phyloP scores from a whole-genome alignment of 2,888 invertebrate species.

The Catocala fraxini region DNA sequence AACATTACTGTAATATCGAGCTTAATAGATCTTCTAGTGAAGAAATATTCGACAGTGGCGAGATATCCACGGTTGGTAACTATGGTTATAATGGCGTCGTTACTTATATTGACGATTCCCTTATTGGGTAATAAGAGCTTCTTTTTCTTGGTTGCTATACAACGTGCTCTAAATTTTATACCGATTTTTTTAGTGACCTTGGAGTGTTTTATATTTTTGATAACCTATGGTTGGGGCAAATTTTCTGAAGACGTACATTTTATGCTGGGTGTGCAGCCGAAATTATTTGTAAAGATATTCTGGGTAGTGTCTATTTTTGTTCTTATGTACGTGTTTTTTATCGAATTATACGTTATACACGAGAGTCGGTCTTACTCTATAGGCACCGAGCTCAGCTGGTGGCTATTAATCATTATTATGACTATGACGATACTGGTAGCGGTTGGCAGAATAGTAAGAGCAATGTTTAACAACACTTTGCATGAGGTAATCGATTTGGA shows the following conservation, averaged over 20 bases:
- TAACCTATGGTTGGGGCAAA: conserved; percentile 73
- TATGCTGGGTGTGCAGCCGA: conserved; percentile 77
- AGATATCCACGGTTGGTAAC: conserved; percentile 65
- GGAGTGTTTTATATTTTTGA: conserved; percentile 70
- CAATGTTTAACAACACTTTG: conserved; percentile 53
- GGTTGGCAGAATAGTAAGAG: conserved; percentile 50
- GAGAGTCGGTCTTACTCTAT: background rate
- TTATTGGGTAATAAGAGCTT: conserved; percentile 61
- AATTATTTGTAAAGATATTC: conserved; percentile 61
- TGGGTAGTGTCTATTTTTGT: conserved; percentile 62
- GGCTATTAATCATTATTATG: conserved; percentile 33
- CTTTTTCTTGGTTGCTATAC: conserved; percentile 51
- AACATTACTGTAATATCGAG: conserved; percentile 60
- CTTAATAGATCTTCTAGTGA: conserved; percentile 58
- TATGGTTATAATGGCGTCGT: conserved; percentile 43
- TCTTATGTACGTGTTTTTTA: conserved; percentile 57
- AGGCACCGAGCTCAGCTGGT: conserved; percentile 42
- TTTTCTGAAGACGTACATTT: conserved; percentile 83
- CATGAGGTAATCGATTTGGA: conserved; percentile 56
- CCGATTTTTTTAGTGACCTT: conserved; percentile 58
- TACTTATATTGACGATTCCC: conserved; percentile 69
- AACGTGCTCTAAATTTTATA: conserved; percentile 50
- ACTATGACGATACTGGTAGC: conserved; percentile 37
- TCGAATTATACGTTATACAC: conserved; percentile 48
- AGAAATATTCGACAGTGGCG: conserved; percentile 51